Base-by-base conservation (phyloP, 2,888 invertebrate genomes). In the Tetanocera ferruginea region DNA sequence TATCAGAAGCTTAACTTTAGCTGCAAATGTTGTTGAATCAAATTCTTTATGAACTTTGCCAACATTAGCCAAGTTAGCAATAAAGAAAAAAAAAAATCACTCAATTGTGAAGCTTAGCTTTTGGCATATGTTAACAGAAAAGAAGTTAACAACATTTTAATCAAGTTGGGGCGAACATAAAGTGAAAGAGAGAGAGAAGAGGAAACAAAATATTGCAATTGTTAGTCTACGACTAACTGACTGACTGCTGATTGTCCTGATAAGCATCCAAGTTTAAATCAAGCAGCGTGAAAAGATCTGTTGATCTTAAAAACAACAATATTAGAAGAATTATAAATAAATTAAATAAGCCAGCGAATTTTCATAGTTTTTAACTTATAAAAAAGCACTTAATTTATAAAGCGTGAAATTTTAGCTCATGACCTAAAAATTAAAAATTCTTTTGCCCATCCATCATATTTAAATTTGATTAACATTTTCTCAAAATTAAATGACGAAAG, bases 51-150 rank as follows among this genome's bases (percentile, higher is more conserved):
- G 11, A 43, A 43, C 43, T 43, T 43, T 43, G 43, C 37, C 9
- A 37, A 37, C 37, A 66, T 66, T n/a, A 34, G 66, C 67, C 51
- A 69, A 69, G 49, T 69, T 69, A 64, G n/a, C 6, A 28, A 28
- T n/a, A 28, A n/a, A 37, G 23, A 25, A 25, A 8, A 19, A 69
- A 9, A 28, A 69, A 69, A 69, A 69, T 69, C 69, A 69, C 28
- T 69, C 69, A 51, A 5, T 69, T 69, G 69, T 69, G 28, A 69
- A 69, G 60, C 60, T 25, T 37, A 37, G 37, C 37, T 37, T 37
- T 37, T 5, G 5, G 37, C 43, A 43, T 14, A 60, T 28, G 60
- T 25, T 60, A 60, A 28, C 60, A 43, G 11, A 43, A n/a, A 43
- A 23, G 28, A 60, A 60, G 60, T 60, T 60, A 28, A 60, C 60